Percentiles rank a stretch among this genome's conserved stretches.
These are phyloP conservation scores for Ophioninae sp. DNA, from an alignment of 2,888 invertebrate genomes.

Conservation along the genomic window DNA sequence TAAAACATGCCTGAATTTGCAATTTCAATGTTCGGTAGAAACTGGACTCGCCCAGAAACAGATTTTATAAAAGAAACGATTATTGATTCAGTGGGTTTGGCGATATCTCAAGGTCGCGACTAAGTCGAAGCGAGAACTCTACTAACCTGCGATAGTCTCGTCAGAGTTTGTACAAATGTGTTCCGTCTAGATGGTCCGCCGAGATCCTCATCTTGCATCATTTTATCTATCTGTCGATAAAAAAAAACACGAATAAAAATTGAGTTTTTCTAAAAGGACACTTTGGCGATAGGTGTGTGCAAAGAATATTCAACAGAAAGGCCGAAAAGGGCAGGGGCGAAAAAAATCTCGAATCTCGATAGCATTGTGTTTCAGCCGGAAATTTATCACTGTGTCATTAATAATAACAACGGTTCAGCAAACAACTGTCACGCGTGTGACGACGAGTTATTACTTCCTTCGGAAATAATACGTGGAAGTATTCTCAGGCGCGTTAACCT, in stretches of 20 bases:
- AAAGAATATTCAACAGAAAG: not conserved
- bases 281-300: not conserved
- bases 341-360: not conserved
- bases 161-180: conserved; percentile 86
- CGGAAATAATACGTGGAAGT: conserved; percentile 35
- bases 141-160: conserved; percentile 85
- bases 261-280: not conserved
- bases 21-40: not conserved
- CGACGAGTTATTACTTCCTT: conserved; percentile 5
- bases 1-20: not conserved
- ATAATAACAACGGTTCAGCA: not conserved
- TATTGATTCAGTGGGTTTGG: not conserved
- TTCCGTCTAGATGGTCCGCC: conserved; percentile 84
- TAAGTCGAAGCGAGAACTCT: conserved; percentile 16
- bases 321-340: not conserved
- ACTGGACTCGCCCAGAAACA: not conserved
- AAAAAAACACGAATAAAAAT: not conserved
- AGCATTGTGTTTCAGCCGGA: not conserved
- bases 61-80: not conserved
- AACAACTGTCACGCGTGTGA: conserved; percentile 31
- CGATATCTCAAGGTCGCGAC: not conserved
- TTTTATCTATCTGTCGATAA: conserved; percentile 75
- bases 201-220: conserved; percentile 89
- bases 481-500: conserved; percentile 27
- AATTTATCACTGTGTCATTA: conserved; percentile 11